Conservation (phyloP, 2,113 vertebrate genomes). For the Myrmecobius fasciatus region DNA sequence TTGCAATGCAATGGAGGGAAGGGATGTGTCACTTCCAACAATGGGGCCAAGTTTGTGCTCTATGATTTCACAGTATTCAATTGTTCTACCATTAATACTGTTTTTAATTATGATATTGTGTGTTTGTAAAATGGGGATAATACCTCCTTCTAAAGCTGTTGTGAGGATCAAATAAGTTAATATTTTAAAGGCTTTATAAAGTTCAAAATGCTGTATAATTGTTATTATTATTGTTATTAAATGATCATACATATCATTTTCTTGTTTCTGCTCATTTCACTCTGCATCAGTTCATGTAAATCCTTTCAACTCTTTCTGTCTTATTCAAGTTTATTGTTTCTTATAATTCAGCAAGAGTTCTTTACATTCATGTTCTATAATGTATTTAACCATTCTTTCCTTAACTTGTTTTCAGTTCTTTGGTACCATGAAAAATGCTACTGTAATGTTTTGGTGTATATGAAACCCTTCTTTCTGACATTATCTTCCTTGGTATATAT, state of each 20-base stretch:
- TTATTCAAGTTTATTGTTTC: neutral
- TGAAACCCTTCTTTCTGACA: neutral
- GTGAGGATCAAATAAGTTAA: neutral
- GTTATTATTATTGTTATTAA: neutral
- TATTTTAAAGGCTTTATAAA: neutral
- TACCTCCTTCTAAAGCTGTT: neutral
- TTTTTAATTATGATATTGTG: neutral
- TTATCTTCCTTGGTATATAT: neutral
- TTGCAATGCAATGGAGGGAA: neutral
- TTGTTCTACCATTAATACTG: neutral
- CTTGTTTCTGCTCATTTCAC: neutral
- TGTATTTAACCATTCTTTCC: neutral
- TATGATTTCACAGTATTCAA: neutral
- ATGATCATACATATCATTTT: neutral
- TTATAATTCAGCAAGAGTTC: neutral
- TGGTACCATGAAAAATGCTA: neutral
- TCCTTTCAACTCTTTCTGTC: neutral
- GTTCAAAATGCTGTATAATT: neutral
- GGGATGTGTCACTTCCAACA: neutral
- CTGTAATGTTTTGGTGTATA: neutral
- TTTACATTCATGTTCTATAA: neutral
- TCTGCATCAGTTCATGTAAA: neutral
- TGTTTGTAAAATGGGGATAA: neutral
- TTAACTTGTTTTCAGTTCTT: neutral
- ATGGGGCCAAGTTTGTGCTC: neutral